Conservation (phyloP, 2,888 invertebrate species). For the Parelbella ahira region DNA sequence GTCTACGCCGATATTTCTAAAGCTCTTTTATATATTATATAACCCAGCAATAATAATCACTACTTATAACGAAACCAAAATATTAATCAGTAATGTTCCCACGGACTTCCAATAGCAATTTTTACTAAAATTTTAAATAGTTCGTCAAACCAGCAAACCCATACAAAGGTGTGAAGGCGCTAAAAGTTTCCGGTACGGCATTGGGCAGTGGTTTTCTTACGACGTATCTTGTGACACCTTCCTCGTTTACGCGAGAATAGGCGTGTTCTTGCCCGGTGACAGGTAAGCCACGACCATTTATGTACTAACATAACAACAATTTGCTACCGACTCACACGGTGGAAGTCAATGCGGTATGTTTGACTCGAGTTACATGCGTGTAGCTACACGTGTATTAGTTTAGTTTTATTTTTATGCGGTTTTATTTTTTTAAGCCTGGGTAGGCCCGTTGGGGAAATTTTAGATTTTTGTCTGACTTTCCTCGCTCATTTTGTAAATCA, state of each 20-base stretch:
- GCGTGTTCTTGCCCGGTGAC: conserved; percentile 20
- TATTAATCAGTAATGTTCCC: no score
- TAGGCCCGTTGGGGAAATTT: no score
- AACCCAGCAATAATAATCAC: no score
- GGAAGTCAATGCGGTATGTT: conserved; percentile 18
- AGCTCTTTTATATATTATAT: no score
- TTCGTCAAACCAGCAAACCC: conserved; percentile 20
- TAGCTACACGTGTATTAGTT: conserved; percentile 11
- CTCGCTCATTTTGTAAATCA: no score
- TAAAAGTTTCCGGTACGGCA: conserved; percentile 23
- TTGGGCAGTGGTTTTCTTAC: conserved; percentile 22
- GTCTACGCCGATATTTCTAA: no score
- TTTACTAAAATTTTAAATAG: background rate
- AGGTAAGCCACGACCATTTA: conserved; percentile 20
- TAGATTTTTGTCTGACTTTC: no score
- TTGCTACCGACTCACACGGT: conserved; percentile 19
- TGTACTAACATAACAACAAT: conserved; percentile 20
- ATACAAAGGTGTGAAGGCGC: conserved; percentile 25
- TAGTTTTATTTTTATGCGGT: conserved; percentile 16
- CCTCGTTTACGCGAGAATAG: conserved; percentile 24
- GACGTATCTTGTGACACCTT: conserved; percentile 23
- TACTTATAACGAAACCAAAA: no score
- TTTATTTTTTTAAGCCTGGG: background rate
- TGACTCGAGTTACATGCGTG: conserved; percentile 18
- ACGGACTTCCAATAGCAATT: conserved; percentile 5